Base-by-base conservation (phyloP, 2,888 invertebrate species). In the Xanthia togata region DNA sequence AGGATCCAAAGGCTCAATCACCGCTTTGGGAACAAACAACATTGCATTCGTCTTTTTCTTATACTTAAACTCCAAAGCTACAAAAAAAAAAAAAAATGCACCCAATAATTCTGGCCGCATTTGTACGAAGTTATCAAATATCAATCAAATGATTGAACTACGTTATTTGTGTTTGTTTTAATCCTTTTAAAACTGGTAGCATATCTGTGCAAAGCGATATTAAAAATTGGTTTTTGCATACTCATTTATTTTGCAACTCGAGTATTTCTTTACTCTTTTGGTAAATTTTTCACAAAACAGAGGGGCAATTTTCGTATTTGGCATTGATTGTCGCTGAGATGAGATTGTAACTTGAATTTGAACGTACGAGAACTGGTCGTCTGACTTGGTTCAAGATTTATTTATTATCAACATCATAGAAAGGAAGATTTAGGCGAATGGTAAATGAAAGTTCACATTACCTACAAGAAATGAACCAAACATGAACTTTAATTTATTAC, bases 131-230 rank as follows among this genome's bases (percentile, higher is more conserved):
- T 57, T 82, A 81, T 64, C 26, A 75, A 83, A 83, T 76, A 75
- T 71, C 70, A 69, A 83, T 83, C 62, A 60, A 69, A 60, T 20
- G 59, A 70, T 82, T 82, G 60, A 73, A 62, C 35, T 38, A 38
- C 31, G 47, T 1, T 86, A 71, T 76, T 83, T 73, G 65, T 85
- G 73, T 76, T 86, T 76, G 41, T 74, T 79, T 76, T 63, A 70
- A 79, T 76, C 63, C 72, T 55, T 76, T 64, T 74, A 53, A 63
- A 53, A 53, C 53, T 44, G 23, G 31, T 64, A 38, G 59, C 65
- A 55, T 73, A 72, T 71, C 57, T 35, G 47, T 44, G n/a, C 20
- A 26, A 41, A 63, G 23, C 47, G n/a, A 57, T 71, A 50, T 78
- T 50, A 72, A 50, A 82, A 55, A 69, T 38, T 62, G 38, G 5